A percentile compares a stretch with the other conserved stretches of the same genome.
Evolutionary conservation across 2,888 invertebrate genomes (phyloP).

Genomic region (Stenoptilia bipunctidactyla): DNA sequence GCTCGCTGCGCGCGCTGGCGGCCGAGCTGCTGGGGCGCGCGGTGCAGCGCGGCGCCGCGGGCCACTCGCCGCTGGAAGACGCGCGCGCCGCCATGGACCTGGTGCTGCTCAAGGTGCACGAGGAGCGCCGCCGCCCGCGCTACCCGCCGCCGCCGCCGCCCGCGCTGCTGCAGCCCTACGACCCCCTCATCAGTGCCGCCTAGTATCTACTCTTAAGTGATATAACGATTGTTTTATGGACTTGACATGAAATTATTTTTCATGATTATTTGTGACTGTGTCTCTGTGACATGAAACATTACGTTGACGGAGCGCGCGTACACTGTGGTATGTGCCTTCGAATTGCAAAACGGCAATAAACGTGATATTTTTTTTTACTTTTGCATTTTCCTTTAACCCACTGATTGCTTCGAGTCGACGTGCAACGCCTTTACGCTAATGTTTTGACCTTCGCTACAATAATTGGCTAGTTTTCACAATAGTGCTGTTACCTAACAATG

Average conservation of each 20-base stretch:
- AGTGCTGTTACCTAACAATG: background rate
- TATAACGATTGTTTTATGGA: conserved; percentile 43
- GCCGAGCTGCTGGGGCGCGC: conserved; percentile 79
- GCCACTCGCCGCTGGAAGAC: conserved; percentile 96
- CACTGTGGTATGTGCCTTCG: conserved; percentile 60
- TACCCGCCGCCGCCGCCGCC: conserved; percentile 33
- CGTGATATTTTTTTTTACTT: conserved; percentile 59
- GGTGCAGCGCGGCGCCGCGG: conserved; percentile 79
- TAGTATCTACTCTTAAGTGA: conserved; percentile 33
- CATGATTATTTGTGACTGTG: conserved; percentile 29
- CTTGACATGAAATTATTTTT: conserved; percentile 31
- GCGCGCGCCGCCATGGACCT: conserved; percentile 91
- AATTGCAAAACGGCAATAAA: conserved; percentile 66
- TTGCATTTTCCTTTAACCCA: conserved; percentile 28
- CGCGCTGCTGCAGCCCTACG: conserved; percentile 51
- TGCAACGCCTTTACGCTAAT: background rate
- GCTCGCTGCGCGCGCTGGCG: conserved; percentile 85
- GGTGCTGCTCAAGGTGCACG: conserved; percentile 80
- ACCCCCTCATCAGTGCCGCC: conserved; percentile 57
- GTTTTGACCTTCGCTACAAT: conserved; percentile 6
- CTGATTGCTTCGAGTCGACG: conserved; percentile 4
- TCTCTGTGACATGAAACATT: conserved; percentile 38
- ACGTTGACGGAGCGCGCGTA: conserved; percentile 68
- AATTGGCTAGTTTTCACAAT: conserved; percentile 16
- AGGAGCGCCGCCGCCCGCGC: conserved; percentile 35